Conservation (phyloP, 2,797 vertebrate species). For the Fringilla coelebs region DNA sequence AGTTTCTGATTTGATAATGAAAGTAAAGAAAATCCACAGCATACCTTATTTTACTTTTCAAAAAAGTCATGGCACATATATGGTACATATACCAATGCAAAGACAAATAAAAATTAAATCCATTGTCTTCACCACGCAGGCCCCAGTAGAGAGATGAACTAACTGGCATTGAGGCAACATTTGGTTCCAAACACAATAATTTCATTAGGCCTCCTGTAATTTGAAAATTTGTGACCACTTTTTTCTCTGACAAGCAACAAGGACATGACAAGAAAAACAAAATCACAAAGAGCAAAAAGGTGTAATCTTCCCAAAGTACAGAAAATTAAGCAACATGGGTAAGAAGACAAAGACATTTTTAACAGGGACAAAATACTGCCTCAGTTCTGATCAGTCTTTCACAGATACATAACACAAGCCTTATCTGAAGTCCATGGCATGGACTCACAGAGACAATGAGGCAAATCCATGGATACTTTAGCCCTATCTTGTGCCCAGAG, state of each 20-base stretch:
- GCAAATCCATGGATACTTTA: background rate
- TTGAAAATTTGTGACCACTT: background rate
- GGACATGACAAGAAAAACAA: background rate
- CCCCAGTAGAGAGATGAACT: background rate
- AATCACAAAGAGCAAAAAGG: background rate
- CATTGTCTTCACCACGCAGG: accelerated
- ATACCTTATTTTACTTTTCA: background rate
- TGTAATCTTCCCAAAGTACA: background rate
- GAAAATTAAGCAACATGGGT: background rate
- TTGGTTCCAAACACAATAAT: background rate
- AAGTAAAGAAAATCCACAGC: background rate
- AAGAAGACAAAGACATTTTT: background rate
- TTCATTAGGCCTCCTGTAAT: background rate
- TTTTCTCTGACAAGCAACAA: background rate
- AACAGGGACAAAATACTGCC: background rate
- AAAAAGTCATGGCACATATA: background rate
- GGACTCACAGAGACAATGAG: background rate
- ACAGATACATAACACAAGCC: background rate
- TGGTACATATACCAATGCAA: background rate
- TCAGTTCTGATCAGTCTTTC: background rate
- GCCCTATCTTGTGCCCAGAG: accelerated
- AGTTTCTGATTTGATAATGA: background rate
- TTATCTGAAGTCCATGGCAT: background rate
- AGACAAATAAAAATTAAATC: background rate
- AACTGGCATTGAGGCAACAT: background rate